Conservation (phyloP, 2,113 vertebrate species). For the Macquaria australasica region DNA sequence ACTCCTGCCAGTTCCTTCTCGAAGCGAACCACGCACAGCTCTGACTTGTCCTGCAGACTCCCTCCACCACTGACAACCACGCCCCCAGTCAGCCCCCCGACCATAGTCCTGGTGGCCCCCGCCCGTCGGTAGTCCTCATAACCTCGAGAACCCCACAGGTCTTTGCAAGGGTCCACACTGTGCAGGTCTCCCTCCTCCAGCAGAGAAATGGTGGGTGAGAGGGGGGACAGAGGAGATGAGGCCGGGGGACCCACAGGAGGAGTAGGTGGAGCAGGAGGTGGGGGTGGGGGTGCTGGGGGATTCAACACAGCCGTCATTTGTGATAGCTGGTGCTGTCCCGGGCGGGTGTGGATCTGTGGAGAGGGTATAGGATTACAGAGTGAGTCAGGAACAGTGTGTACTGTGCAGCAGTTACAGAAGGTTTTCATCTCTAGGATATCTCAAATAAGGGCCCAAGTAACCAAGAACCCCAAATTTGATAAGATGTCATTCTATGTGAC, state of each 20-base stretch:
- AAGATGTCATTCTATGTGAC: neutral
- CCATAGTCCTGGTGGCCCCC: slow-evolving; percentile 83
- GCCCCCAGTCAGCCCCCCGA: slow-evolving; percentile 84
- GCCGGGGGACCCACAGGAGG: slow-evolving; percentile 76
- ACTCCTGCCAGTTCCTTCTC: slow-evolving; percentile 86
- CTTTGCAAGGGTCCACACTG: slow-evolving; percentile 87
- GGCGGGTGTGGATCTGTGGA: slow-evolving; percentile 84
- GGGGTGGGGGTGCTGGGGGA: slow-evolving; percentile 82
- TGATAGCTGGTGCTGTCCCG: slow-evolving; percentile 84
- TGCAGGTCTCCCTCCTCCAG: slow-evolving; percentile 88
- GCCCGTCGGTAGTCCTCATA: slow-evolving; percentile 94
- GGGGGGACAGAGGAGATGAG: slow-evolving; percentile 82
- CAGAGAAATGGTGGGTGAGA: slow-evolving; percentile 85
- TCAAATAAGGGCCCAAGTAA: neutral
- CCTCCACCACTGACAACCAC: slow-evolving; percentile 82
- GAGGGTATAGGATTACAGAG: slow-evolving; percentile 58
- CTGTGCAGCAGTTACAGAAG: slow-evolving; percentile 24
- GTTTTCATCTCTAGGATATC: neutral
- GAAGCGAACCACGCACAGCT: slow-evolving; percentile 89
- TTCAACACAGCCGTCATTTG: slow-evolving; percentile 82
- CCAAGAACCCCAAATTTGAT: neutral
- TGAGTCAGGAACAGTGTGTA: slow-evolving; percentile 47
- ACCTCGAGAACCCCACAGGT: slow-evolving; percentile 89
- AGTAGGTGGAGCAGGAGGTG: slow-evolving; percentile 82
- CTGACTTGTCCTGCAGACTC: slow-evolving; percentile 82